Evolutionary conservation across 1,140 invertebrate genomes (phyloP).

Genomic region (Ceratosolen fusciceps): DNA sequence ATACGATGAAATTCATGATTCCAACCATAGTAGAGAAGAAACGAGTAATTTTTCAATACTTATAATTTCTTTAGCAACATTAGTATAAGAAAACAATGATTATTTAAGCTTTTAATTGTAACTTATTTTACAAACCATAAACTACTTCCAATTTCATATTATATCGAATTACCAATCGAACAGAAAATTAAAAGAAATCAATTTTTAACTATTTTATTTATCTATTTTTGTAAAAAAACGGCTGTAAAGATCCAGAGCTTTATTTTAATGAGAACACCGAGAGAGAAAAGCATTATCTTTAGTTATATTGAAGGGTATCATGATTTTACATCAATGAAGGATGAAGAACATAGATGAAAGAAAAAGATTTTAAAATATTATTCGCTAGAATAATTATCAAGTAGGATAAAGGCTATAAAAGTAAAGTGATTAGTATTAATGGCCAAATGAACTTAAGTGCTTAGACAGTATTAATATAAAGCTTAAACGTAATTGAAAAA

Average conservation of each 20-base stretch:
- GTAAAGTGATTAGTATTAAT: too few relatives aligned
- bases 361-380: not conserved
- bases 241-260: not conserved
- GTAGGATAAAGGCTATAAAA: too few relatives aligned
- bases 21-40: too few relatives aligned
- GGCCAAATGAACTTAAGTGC: too few relatives aligned
- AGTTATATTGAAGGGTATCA: not conserved
- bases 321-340: not conserved
- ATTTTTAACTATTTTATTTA: not conserved
- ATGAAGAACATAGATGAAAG: not conserved
- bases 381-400: too few relatives aligned
- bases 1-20: too few relatives aligned
- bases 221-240: not conserved
- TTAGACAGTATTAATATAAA: too few relatives aligned
- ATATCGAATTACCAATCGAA: not conserved
- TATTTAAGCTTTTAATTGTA: too few relatives aligned
- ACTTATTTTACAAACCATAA: not conserved
- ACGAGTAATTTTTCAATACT: too few relatives aligned
- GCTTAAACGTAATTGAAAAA: too few relatives aligned
- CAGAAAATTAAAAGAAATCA: conserved; percentile 4
- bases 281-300: conserved; percentile 32
- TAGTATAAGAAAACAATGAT: too few relatives aligned
- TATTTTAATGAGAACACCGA: conserved; percentile 9
- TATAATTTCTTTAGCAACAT: too few relatives aligned
- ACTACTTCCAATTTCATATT: not conserved